Evolutionary conservation across 1,140 invertebrate genomes (phyloP), one percentile per base, ranked within the genome.

Genomic region (Bombyx mandarina): DNA sequence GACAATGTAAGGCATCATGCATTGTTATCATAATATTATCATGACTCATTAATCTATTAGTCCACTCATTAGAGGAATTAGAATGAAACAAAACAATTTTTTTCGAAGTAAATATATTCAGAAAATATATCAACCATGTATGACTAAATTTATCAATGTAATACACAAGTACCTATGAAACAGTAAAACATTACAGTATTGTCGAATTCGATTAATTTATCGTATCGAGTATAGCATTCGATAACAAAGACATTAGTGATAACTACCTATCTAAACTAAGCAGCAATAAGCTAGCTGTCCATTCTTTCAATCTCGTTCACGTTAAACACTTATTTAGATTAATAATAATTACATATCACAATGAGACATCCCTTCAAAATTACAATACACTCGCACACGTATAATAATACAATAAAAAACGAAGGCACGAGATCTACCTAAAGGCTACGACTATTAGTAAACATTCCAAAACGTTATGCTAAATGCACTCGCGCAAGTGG

Each of bases 331-430:
- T 84, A 86, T 86, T 85, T 86, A 86, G 82, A 81, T 86, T 82
- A 79, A 82, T 81, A 82, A 79, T 87, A 87, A 87, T 87, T 87
- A 86, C 79, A 87, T 87, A 87, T 87, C 83, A 87, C 83, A 87
- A 84, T 87, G 81, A 83, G 79, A 84, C 82, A 77, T 85, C 78
- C 72, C 79, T 78, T 82, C 73, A 77, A 77, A 76, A 74, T 67
- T 35, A 35, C 26, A 66, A 73, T 71, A 75, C 73, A 82, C 71
- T 79, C 77, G 71, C 78, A 80, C 75, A 79, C 77, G 73, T 75
- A 77, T 71, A 77, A 35, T 35, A 77, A 79, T 60, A 73, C 66
- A 75, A 75, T 76, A 79, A 66, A 78, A 79, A 85, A 82, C 73
- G 74, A 87, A 87, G 82, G 83, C 83, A 85, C 80, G 82, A 87